Conservation (phyloP, 2,888 invertebrate genomes). For the Andrena praecox region DNA sequence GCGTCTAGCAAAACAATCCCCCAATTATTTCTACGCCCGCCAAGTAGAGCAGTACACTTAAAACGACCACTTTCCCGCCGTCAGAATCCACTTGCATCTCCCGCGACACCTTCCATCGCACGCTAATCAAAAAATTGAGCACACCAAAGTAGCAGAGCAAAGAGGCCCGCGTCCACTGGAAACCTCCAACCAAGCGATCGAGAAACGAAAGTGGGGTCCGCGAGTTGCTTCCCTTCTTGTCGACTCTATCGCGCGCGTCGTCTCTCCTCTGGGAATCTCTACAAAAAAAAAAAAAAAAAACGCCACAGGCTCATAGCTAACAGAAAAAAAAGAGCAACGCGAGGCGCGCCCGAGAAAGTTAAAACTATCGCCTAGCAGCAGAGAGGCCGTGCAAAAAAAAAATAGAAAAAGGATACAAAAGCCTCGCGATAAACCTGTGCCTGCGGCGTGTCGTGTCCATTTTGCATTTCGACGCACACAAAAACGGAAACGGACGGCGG, state of each 20-base stretch:
- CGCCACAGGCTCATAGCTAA: neutral
- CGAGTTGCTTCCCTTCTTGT: neutral
- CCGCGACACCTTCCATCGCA: neutral
- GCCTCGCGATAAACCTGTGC: slow-evolving; percentile 64
- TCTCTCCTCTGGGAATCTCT: slow-evolving; percentile 15
- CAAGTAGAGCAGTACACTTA: neutral
- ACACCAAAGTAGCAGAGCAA: neutral
- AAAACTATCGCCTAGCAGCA: slow-evolving; percentile 66
- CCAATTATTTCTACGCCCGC: no score
- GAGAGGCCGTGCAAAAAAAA: slow-evolving; percentile 27
- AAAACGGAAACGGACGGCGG: slow-evolving; percentile 53
- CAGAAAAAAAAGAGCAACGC: neutral
- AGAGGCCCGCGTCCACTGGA: neutral
- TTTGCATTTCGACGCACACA: slow-evolving; percentile 67
- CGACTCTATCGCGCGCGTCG: neutral
- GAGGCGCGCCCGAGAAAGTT: slow-evolving; percentile 47
- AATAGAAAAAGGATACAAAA: slow-evolving; percentile 51
- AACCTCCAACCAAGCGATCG: neutral
- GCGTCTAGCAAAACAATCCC: no score
- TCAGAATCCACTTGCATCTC: neutral
- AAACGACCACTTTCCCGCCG: neutral
- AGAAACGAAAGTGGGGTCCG: neutral
- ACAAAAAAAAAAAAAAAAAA: neutral
- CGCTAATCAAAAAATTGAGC: neutral
- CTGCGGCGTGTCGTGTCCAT: slow-evolving; percentile 67